phyloP scores from a whole-genome alignment of 2,797 vertebrate species.

The Rhincodon typus region DNA sequence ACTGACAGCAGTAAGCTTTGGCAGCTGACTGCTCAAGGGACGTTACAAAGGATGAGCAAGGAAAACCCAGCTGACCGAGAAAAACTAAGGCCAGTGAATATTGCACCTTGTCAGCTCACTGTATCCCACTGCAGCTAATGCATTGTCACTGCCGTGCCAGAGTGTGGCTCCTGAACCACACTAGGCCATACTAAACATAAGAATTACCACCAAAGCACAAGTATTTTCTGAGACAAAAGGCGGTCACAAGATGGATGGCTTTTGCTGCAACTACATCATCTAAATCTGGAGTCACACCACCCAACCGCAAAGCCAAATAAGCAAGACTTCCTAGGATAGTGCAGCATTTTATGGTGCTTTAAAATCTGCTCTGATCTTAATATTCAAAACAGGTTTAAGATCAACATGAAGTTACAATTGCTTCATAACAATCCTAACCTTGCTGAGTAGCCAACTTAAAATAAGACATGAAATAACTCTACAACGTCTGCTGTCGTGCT shows the following conservation, averaged over 20 bases:
- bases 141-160: background rate
- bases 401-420: background rate
- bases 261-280: background rate
- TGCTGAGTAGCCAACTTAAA: background rate
- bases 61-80: background rate
- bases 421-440: background rate
- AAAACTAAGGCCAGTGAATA: background rate
- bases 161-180: background rate
- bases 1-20: background rate
- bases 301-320: background rate
- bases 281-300: background rate
- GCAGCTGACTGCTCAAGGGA: background rate
- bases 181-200: background rate
- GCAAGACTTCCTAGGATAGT: background rate
- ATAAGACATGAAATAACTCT: background rate
- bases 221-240: background rate
- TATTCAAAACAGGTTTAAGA: background rate
- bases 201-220: background rate
- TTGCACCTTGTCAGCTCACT: too few relatives aligned
- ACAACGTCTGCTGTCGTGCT: background rate
- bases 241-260: too few relatives aligned
- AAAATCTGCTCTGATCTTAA: background rate
- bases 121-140: too few relatives aligned
- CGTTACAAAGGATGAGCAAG: background rate
- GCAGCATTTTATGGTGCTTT: background rate